A percentile compares a stretch with the other conserved stretches of the same genome.
Conservation (phyloP, 2,113 vertebrate genomes). For the Suricata suricatta region DNA sequence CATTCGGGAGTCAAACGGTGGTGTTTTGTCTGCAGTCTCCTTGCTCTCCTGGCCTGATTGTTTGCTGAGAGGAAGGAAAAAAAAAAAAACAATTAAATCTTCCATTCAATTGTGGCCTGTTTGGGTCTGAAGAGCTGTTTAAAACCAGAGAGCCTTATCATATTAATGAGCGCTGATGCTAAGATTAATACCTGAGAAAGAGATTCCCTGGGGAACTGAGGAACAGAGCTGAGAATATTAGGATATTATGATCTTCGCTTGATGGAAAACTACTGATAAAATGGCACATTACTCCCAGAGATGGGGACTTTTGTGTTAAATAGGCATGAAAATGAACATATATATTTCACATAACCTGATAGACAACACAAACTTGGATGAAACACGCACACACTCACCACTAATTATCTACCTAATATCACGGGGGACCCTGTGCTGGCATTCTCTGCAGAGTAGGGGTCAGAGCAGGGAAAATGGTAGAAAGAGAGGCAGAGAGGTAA, state of each 20-base stretch:
- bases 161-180: constrained; percentile 64
- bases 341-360: not conserved
- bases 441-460: not conserved
- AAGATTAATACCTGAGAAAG: constrained; percentile 63
- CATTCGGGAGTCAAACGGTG: not conserved
- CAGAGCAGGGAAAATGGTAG: not conserved
- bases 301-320: constrained; percentile 50
- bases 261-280: constrained; percentile 66
- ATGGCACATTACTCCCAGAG: constrained; percentile 59
- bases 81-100: constrained; percentile 63
- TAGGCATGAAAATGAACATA: constrained; percentile 53
- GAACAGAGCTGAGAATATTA: constrained; percentile 8
- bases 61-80: not conserved
- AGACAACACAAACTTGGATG: constrained; percentile 32
- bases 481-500: not conserved
- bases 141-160: constrained; percentile 60
- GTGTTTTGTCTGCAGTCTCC: constrained; percentile 38
- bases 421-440: not conserved
- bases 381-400: not conserved
- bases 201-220: constrained; percentile 54
- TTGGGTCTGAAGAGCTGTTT: constrained; percentile 68
- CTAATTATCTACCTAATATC: constrained; percentile 5
- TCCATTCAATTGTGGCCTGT: constrained; percentile 65
- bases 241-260: constrained; percentile 38
- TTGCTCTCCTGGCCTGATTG: constrained; percentile 39